Percentiles rank a stretch among this genome's conserved stretches.
These are phyloP conservation scores for Arion vulgaris DNA, from an alignment of 1,140 invertebrate species.

Conservation along the genomic window DNA sequence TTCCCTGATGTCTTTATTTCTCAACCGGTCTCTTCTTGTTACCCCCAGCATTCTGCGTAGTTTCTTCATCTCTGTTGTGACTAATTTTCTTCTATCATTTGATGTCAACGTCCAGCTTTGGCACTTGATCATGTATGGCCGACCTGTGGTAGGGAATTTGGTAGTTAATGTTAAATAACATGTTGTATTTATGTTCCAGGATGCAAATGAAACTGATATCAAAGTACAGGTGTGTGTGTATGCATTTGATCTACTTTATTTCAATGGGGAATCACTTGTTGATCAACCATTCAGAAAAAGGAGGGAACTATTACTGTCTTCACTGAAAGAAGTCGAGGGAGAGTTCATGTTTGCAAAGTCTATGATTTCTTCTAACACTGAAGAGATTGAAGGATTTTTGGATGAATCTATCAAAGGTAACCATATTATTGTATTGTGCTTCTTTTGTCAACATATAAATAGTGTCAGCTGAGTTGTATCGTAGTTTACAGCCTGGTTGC, in stretches of 20 bases:
- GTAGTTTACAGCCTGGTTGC: no score
- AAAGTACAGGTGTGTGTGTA: slow-evolving; percentile 98
- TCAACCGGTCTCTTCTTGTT: no score
- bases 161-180: no score
- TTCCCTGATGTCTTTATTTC: no score
- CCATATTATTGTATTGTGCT: neutral
- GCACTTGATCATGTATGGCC: no score
- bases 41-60: no score
- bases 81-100: no score
- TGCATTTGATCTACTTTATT: slow-evolving; percentile 96
- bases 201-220: slow-evolving; percentile 89
- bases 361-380: slow-evolving; percentile 83
- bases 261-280: slow-evolving; percentile 92
- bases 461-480: no score
- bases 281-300: slow-evolving; percentile 84
- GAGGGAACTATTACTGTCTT: slow-evolving; percentile 81
- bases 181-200: slow-evolving; percentile 74
- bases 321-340: slow-evolving; percentile 82
- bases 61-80: no score
- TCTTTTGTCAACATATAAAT: no score
- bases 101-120: no score
- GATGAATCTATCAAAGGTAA: slow-evolving; percentile 94
- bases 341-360: slow-evolving; percentile 91
- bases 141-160: no score
- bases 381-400: slow-evolving; percentile 94